Base-by-base conservation (phyloP, 2,797 vertebrate genomes). In the Tadarida brasiliensis region DNA sequence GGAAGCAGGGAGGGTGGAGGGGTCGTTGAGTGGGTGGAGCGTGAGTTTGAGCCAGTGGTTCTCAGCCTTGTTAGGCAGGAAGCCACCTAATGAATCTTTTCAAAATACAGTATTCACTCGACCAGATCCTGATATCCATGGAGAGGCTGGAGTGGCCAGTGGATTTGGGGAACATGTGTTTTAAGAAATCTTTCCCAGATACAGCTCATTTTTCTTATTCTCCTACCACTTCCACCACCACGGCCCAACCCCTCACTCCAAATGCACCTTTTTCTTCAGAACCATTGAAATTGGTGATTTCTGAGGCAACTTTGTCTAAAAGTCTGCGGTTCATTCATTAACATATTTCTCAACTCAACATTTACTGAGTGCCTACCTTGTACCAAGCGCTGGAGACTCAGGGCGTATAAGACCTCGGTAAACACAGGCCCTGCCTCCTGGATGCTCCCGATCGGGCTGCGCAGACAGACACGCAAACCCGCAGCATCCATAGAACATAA, bases 241-340 rank as follows among this genome's bases (percentile, higher is more conserved):
- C 65, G 24, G 22, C 59, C 26, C 54, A 51, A 11, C 11, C 28
- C n/a, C 33, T 80, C 28, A 78, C n/a, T 30, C 35, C 16, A 71
- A 73, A 56, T 47, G 11, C 33, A 61, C 49, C 4, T 74, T 70
- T 35, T n/a, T 59, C 61, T 59, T 87, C 11, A 56, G 24, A 96
- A 78, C 49, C 84, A 89, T 22, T 86, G 15, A 83, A 81, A 63
- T 35, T 5, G 14, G 35, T 57, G 73, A 71, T 83, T 73, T 91
- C 83, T 28, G 19, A 84, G 65, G 63, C 33, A 77, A 56, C 17
- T 70, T 49, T 26, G 67, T 54, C 87, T 77, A 57, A 89, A 84
- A 85, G 76, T 85, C 85, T 85, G 19, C 61, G 28, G 22, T 28
- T 88, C 39, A n/a, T 73, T 96, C 68, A 73, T 59, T 63, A 88